Percentiles rank a stretch among this genome's conserved stretches.
Evolutionary conservation across 2,797 vertebrate genomes (phyloP).

Genomic region (Sciaenops ocellatus): DNA sequence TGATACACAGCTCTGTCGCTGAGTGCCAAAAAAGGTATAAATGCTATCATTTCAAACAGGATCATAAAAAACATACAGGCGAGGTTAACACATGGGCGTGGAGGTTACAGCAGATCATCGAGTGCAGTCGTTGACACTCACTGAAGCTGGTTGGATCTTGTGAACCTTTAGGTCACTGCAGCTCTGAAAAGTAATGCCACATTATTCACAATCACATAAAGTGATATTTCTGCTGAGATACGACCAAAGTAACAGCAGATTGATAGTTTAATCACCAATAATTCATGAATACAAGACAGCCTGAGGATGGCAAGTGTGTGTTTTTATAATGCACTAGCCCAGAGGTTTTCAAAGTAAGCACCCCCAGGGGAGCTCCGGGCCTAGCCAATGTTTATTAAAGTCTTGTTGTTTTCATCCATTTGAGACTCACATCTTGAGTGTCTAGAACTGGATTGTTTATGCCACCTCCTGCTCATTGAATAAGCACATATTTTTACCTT

Average conservation of each 20-base stretch:
- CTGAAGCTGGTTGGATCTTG: neutral
- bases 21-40: neutral
- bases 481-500: no score
- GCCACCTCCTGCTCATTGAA: neutral
- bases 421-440: neutral
- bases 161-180: neutral
- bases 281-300: neutral
- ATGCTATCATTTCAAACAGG: slow-evolving; percentile 1
- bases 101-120: slow-evolving; percentile 27
- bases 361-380: no score
- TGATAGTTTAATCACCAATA: neutral
- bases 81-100: neutral
- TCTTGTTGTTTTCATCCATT: neutral
- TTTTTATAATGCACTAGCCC: neutral
- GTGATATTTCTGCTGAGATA: neutral
- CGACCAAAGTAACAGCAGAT: neutral
- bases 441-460: rapidly evolving
- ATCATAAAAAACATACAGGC: neutral
- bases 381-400: neutral
- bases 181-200: neutral
- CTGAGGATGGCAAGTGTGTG: neutral
- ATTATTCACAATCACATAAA: neutral
- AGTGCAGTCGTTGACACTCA: neutral
- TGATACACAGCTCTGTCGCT: neutral
- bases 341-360: no score